Evolutionary conservation across 2,888 invertebrate species (phyloP).

Genomic region (Protonemura montana): DNA sequence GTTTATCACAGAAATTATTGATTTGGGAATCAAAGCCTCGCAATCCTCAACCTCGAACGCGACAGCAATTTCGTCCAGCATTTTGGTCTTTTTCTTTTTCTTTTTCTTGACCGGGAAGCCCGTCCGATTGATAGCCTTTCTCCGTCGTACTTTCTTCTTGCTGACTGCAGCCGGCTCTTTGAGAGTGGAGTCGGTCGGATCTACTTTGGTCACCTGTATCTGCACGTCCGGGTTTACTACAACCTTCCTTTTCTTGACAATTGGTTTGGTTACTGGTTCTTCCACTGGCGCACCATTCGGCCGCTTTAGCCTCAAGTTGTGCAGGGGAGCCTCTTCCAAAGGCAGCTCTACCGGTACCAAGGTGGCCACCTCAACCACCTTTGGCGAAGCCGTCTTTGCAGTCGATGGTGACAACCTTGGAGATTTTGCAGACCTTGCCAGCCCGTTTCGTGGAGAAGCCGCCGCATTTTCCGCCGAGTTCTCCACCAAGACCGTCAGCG

Average conservation of each 20-base stretch:
- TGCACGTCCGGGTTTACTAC: constrained; percentile 54
- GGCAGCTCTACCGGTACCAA: neutral
- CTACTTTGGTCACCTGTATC: constrained; percentile 55
- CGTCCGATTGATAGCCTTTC: constrained; percentile 84
- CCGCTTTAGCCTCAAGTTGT: constrained; percentile 48
- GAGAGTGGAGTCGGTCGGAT: constrained; percentile 50
- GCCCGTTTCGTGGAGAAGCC: constrained; percentile 10
- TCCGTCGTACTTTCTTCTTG: constrained; percentile 67
- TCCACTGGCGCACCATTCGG: constrained; percentile 38
- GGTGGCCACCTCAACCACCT: neutral
- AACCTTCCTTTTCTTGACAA: constrained; percentile 54
- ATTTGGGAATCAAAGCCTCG: constrained; percentile 37
- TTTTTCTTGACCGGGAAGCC: constrained; percentile 86
- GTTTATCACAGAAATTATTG: constrained; percentile 40
- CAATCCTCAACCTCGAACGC: constrained; percentile 25
- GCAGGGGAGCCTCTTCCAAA: constrained; percentile 30
- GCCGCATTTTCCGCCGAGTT: neutral
- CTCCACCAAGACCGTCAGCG: constrained; percentile 15
- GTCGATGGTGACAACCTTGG: constrained; percentile 27
- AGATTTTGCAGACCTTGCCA: neutral
- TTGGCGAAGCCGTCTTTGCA: constrained; percentile 1
- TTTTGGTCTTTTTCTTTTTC: constrained; percentile 73
- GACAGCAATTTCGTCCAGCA: neutral
- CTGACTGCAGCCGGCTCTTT: constrained; percentile 51
- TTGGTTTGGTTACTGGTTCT: constrained; percentile 3